These are phyloP conservation scores for Oscheius sp. DNA, from an alignment of 2,888 invertebrate genomes.

Conservation along the genomic window DNA sequence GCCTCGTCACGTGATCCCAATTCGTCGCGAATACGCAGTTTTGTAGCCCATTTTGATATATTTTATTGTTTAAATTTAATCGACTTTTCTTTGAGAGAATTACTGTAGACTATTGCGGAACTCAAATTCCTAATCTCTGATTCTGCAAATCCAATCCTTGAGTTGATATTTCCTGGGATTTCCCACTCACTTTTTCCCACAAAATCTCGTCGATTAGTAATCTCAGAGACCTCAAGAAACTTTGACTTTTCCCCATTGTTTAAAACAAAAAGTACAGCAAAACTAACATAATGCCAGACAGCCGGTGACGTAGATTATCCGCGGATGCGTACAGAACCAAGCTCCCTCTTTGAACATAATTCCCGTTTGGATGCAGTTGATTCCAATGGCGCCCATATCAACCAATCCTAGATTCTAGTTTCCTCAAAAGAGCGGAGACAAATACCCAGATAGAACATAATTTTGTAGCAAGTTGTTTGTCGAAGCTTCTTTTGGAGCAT, in stretches of 20 bases:
- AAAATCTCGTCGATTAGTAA: too few relatives aligned
- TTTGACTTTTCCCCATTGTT: neutral
- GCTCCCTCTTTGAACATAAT: neutral
- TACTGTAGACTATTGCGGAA: too few relatives aligned
- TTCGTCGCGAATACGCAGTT: too few relatives aligned
- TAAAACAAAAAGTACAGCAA: neutral
- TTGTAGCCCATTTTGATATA: neutral
- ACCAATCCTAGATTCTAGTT: neutral
- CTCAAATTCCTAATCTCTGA: too few relatives aligned
- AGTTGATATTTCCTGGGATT: too few relatives aligned
- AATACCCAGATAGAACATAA: neutral
- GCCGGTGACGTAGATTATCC: neutral
- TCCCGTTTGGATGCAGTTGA: neutral
- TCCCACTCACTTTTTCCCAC: too few relatives aligned
- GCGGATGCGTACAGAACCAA: neutral
- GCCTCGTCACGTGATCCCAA: neutral
- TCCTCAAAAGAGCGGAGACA: neutral
- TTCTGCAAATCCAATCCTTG: too few relatives aligned
- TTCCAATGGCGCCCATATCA: neutral
- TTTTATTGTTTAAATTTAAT: too few relatives aligned
- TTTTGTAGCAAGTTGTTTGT: conserved; percentile 1
- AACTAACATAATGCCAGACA: neutral
- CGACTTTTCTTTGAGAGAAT: too few relatives aligned
- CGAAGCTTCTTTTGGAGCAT: neutral
- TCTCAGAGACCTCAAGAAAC: too few relatives aligned